Conservation (phyloP, 92 coral and sea anemone species). For the Paramuricea clavata region DNA sequence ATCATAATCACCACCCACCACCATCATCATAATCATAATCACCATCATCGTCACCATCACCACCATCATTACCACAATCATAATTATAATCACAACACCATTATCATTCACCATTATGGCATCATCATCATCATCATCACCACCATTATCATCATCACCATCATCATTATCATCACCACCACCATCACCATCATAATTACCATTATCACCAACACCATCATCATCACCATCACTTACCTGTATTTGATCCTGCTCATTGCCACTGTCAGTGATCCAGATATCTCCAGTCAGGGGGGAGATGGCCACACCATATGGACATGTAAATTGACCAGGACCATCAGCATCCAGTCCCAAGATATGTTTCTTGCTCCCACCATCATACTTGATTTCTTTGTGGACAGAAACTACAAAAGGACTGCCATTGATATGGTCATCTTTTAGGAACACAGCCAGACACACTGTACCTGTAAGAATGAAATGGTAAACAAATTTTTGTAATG, state of each 20-base stretch:
- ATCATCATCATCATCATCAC: no score
- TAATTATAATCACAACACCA: neutral
- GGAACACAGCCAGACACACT: conserved; percentile 34
- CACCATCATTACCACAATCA: neutral
- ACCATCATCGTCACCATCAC: no score
- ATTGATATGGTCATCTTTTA: conserved; percentile 32
- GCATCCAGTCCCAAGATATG: conserved; percentile 4
- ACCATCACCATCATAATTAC: neutral
- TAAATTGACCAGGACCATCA: conserved; percentile 34
- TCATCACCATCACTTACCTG: conserved; percentile 23
- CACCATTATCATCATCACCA: no score
- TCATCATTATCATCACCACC: neutral
- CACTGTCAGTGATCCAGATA: conserved; percentile 41
- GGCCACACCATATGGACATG: conserved; percentile 39
- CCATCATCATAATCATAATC: no score
- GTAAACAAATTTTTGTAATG: no score
- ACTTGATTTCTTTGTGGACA: conserved; percentile 25
- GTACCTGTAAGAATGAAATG: no score
- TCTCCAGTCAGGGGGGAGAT: conserved; percentile 36
- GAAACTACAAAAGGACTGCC: conserved; percentile 40
- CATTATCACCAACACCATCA: no score
- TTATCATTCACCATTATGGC: no score
- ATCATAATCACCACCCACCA: conserved; percentile 10
- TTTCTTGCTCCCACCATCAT: conserved; percentile 16
- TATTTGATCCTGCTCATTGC: conserved; percentile 28